These are phyloP conservation scores for Harpagoxenus sublaevis DNA, from an alignment of 2,888 invertebrate genomes.

Conservation along the genomic window DNA sequence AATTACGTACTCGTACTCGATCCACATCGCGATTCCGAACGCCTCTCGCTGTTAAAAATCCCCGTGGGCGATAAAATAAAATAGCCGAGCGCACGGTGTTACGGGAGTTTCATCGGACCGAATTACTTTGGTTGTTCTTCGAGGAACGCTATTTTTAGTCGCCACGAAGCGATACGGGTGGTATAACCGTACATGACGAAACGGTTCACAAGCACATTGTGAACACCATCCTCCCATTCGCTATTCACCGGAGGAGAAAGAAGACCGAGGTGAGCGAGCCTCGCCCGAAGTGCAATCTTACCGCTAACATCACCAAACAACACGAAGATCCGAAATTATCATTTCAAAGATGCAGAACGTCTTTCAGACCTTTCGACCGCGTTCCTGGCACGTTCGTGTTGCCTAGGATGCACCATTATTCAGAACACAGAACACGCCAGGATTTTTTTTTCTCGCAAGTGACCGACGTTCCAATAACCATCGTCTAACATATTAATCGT, in stretches of 20 bases:
- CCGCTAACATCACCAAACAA: constrained; percentile 7
- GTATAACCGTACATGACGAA: constrained; percentile 74
- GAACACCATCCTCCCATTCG: constrained; percentile 36
- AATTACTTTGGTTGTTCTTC: constrained; percentile 70
- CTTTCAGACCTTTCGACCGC: not conserved
- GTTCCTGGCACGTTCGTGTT: not conserved
- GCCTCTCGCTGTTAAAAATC: not conserved
- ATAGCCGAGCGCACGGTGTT: not conserved
- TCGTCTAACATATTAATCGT: not conserved
- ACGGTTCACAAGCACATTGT: constrained; percentile 56
- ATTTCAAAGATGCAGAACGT: not conserved
- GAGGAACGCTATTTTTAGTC: constrained; percentile 70
- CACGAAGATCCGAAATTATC: not conserved
- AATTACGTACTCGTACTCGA: not conserved
- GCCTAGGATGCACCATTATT: not conserved
- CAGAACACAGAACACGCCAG: not conserved
- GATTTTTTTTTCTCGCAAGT: not conserved
- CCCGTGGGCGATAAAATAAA: not conserved
- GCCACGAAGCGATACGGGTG: constrained; percentile 70
- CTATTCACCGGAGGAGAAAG: not conserved
- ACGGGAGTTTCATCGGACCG: constrained; percentile 47
- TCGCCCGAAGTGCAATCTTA: constrained; percentile 1
- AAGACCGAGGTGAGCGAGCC: not conserved
- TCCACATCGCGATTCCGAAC: not conserved
- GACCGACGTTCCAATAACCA: not conserved